Conservation (phyloP, 2,888 invertebrate species). For the Serrognathus titanus region DNA sequence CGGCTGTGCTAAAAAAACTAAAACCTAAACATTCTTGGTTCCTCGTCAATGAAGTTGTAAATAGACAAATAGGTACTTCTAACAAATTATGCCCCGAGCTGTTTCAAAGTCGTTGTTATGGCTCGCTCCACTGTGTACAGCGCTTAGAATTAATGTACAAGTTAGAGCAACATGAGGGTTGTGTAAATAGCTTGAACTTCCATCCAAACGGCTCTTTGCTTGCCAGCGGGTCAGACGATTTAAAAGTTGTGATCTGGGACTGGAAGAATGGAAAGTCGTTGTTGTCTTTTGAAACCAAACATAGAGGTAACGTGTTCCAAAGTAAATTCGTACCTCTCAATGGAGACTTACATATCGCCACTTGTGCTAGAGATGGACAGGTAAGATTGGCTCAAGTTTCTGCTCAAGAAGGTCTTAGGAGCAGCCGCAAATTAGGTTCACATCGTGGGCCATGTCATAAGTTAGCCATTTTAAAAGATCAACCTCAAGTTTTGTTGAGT, state of each 20-base stretch:
- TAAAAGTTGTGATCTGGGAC: slow-evolving; percentile 83
- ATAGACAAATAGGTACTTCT: slow-evolving; percentile 59
- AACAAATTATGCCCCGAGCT: slow-evolving; percentile 50
- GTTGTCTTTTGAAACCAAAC: slow-evolving; percentile 73
- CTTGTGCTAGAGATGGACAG: slow-evolving; percentile 87
- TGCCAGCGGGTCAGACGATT: slow-evolving; percentile 90
- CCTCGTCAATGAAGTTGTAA: slow-evolving; percentile 61
- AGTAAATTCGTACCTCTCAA: slow-evolving; percentile 81
- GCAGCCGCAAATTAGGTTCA: slow-evolving; percentile 59
- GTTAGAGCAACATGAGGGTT: slow-evolving; percentile 78
- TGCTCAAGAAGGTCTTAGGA: slow-evolving; percentile 51
- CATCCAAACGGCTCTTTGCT: slow-evolving; percentile 74
- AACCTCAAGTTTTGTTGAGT: slow-evolving; percentile 75
- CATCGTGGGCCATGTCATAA: slow-evolving; percentile 82
- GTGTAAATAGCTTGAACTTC: slow-evolving; percentile 91
- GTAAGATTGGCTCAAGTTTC: slow-evolving; percentile 62
- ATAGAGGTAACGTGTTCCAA: slow-evolving; percentile 86
- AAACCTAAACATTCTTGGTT: slow-evolving; percentile 68
- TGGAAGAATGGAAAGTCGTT: slow-evolving; percentile 72
- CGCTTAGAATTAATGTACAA: slow-evolving; percentile 74
- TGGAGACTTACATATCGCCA: slow-evolving; percentile 78
- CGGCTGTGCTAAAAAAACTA: slow-evolving; percentile 55
- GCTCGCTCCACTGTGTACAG: slow-evolving; percentile 78
- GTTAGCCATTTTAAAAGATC: slow-evolving; percentile 70
- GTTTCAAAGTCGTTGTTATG: slow-evolving; percentile 72